These are phyloP conservation scores for Anser cygnoides DNA, from an alignment of 2,113 vertebrate genomes.

Conservation along the genomic window DNA sequence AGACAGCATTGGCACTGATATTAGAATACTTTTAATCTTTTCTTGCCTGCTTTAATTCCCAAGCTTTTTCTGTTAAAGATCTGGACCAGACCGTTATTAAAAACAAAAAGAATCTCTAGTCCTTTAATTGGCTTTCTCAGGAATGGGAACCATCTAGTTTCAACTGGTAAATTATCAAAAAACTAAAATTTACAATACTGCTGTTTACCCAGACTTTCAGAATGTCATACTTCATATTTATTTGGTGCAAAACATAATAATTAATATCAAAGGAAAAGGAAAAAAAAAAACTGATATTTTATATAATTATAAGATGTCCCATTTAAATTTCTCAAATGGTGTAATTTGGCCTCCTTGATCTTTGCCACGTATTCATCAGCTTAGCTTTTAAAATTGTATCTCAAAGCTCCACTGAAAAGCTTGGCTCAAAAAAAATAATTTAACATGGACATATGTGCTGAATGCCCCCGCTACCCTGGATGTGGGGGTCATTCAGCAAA, in stretches of 20 bases:
- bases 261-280: background rate
- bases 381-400: slow-evolving; percentile 13
- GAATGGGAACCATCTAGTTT: slow-evolving; percentile 11
- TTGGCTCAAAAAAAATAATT: slow-evolving; percentile 58
- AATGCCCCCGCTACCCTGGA: slow-evolving; percentile 30
- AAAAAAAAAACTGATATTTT: background rate
- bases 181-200: background rate
- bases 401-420: slow-evolving; percentile 3
- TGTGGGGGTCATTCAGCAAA: slow-evolving; percentile 48
- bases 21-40: slow-evolving; percentile 52
- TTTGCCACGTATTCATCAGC: background rate
- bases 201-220: background rate
- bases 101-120: slow-evolving; percentile 12
- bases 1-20: slow-evolving; percentile 55
- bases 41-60: slow-evolving; percentile 55
- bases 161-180: background rate
- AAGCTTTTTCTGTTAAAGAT: slow-evolving; percentile 51
- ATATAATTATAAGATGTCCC: background rate
- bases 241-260: background rate
- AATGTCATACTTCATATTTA: background rate
- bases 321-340: slow-evolving; percentile 1
- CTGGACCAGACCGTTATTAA: slow-evolving; percentile 21
- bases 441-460: background rate
- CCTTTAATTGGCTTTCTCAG: slow-evolving; percentile 39
- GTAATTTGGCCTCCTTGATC: slow-evolving; percentile 53